phyloP scores from a whole-genome alignment of 2,797 vertebrate species.

The Macropodus opercularis region DNA sequence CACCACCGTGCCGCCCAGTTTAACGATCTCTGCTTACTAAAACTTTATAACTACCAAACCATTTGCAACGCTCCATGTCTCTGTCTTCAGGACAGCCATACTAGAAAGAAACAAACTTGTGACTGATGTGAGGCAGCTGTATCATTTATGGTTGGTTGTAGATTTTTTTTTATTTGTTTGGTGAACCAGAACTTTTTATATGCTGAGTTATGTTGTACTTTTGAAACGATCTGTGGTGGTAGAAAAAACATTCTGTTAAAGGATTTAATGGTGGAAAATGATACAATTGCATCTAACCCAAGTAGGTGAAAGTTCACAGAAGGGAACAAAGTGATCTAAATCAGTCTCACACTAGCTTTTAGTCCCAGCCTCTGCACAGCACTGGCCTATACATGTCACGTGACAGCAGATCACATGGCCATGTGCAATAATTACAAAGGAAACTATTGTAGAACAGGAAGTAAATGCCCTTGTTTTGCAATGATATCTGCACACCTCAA shows the following conservation, averaged over 20 bases:
- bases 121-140: no score
- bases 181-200: not conserved
- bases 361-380: not conserved
- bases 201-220: no score
- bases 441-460: not conserved
- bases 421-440: not conserved
- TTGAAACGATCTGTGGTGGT: no score
- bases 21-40: no score
- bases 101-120: not conserved
- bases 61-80: no score
- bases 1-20: no score
- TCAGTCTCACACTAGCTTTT: not conserved
- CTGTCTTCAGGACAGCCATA: no score
- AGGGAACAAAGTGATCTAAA: slow-evolving; percentile 10
- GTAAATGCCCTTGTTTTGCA: not conserved
- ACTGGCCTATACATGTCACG: slow-evolving; percentile 10
- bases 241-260: no score
- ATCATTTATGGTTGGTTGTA: not conserved
- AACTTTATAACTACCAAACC: no score
- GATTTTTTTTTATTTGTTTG: not conserved
- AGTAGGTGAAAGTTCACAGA: slow-evolving; percentile 33
- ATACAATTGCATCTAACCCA: not conserved
- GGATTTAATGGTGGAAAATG: not conserved
- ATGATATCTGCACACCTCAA: not conserved
- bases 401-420: not conserved